These are phyloP conservation scores for Tipula vernalis DNA, from an alignment of 2,888 invertebrate species.

Conservation along the genomic window DNA sequence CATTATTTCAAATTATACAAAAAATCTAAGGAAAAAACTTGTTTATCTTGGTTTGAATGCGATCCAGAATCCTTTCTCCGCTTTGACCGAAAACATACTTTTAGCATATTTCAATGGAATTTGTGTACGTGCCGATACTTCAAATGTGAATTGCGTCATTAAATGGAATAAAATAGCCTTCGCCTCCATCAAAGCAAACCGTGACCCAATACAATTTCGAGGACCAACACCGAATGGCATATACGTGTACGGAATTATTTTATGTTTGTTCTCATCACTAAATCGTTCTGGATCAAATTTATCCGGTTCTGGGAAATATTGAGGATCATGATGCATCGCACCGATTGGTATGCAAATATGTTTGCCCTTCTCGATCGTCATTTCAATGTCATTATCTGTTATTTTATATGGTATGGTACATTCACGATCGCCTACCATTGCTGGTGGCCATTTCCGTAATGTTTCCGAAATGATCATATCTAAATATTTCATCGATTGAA, in stretches of 20 bases:
- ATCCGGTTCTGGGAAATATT: constrained; percentile 36
- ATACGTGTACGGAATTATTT: constrained; percentile 29
- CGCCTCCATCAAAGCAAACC: background rate
- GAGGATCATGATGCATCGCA: constrained; percentile 34
- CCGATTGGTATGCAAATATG: constrained; percentile 25
- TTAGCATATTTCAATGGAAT: background rate
- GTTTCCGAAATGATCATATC: constrained; percentile 47
- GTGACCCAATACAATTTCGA: constrained; percentile 40
- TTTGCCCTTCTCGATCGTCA: constrained; percentile 12
- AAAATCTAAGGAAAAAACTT: background rate
- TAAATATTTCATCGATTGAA: constrained; percentile 44
- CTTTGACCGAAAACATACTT: background rate
- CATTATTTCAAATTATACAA: too few relatives aligned
- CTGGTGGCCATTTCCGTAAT: constrained; percentile 39
- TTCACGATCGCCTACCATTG: constrained; percentile 33
- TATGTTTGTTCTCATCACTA: constrained; percentile 36
- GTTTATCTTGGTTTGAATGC: background rate
- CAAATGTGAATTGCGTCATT: background rate
- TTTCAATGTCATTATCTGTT: constrained; percentile 16
- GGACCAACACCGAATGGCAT: constrained; percentile 40
- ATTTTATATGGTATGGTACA: constrained; percentile 39
- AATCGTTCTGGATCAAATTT: constrained; percentile 41
- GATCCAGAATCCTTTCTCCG: background rate
- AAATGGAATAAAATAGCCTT: background rate
- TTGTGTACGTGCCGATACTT: background rate